These are phyloP conservation scores for Parelbella ahira DNA, from an alignment of 2,888 invertebrate species.

Conservation along the genomic window DNA sequence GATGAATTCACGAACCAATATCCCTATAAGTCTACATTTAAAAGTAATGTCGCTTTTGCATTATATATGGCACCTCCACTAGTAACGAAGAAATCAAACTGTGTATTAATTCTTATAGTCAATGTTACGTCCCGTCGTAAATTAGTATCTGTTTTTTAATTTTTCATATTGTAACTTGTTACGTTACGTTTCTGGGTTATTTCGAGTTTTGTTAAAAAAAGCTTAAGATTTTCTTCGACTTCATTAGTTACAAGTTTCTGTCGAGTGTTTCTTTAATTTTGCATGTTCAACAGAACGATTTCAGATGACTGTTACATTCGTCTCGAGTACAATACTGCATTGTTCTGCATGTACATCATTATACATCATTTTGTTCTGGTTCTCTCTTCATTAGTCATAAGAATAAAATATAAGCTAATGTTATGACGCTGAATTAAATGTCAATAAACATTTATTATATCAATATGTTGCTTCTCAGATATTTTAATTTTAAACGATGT, in stretches of 20 bases:
- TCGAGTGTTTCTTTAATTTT: slow-evolving; percentile 22
- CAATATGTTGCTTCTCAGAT: slow-evolving; percentile 8
- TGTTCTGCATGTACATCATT: slow-evolving; percentile 23
- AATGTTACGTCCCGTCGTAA: slow-evolving; percentile 25
- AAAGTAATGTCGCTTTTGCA: slow-evolving; percentile 22
- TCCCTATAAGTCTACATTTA: too few species aligned
- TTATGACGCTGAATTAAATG: slow-evolving; percentile 3
- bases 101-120: slow-evolving; percentile 23
- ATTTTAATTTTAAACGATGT: slow-evolving; percentile 1
- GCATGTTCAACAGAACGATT: slow-evolving; percentile 19
- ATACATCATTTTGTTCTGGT: slow-evolving; percentile 11
- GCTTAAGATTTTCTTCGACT: slow-evolving; percentile 12
- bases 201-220: slow-evolving; percentile 9
- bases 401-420: slow-evolving; percentile 9
- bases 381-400: slow-evolving; percentile 9
- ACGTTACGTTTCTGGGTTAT: slow-evolving; percentile 19
- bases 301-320: slow-evolving; percentile 9
- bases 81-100: slow-evolving; percentile 21
- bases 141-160: slow-evolving; percentile 19
- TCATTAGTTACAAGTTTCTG: slow-evolving; percentile 20
- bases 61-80: slow-evolving; percentile 16
- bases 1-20: too few species aligned
- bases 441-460: not conserved
- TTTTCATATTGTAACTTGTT: slow-evolving; percentile 19
- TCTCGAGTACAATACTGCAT: slow-evolving; percentile 17